These are phyloP conservation scores for Pollimyrus isidori DNA, from an alignment of 2,113 vertebrate species.

Conservation along the genomic window DNA sequence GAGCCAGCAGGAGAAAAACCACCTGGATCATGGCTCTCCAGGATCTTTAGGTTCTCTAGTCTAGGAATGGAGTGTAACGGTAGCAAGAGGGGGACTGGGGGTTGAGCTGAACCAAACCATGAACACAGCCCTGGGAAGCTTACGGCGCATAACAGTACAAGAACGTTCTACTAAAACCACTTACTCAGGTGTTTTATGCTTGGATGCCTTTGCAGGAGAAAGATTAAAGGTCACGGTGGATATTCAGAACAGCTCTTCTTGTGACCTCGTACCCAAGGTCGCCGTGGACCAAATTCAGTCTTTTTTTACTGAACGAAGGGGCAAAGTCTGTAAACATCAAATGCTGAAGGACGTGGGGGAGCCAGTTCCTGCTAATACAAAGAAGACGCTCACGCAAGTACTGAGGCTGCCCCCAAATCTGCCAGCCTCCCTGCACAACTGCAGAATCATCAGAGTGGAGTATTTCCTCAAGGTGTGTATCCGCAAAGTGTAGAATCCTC, in stretches of 20 bases:
- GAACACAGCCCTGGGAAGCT: no score
- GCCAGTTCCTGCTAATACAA: conserved; percentile 29
- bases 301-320: conserved; percentile 33
- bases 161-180: background rate
- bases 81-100: no score
- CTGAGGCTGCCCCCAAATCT: conserved; percentile 41
- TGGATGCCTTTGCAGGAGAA: conserved; percentile 43
- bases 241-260: conserved; percentile 52
- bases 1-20: no score
- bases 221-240: conserved; percentile 36
- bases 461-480: conserved; percentile 50
- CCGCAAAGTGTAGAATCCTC: no score
- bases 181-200: background rate
- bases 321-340: background rate
- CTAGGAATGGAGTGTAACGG: no score
- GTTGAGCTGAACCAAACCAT: no score
- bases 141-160: no score
- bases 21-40: no score
- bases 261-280: conserved; percentile 49
- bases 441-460: conserved; percentile 50
- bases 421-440: conserved; percentile 38
- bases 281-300: conserved; percentile 33
- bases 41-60: no score
- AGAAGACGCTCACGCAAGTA: conserved; percentile 29
- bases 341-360: conserved; percentile 35